These are phyloP conservation scores for Serrognathus titanus DNA, from an alignment of 2,888 invertebrate species.

Conservation along the genomic window DNA sequence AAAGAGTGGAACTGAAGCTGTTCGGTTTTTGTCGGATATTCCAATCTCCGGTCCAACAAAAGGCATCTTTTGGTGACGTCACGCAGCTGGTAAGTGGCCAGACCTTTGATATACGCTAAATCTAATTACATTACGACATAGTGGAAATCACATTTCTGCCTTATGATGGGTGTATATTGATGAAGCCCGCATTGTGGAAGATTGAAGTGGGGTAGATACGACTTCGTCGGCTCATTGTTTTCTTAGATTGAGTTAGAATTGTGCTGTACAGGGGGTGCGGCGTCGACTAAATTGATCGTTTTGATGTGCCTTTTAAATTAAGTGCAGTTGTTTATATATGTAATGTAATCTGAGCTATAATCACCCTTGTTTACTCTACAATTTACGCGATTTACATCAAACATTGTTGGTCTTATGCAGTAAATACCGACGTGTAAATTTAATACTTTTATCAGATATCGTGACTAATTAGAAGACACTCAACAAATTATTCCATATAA, in stretches of 20 bases:
- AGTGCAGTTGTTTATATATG: neutral
- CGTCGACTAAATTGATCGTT: neutral
- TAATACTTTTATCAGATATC: too few species aligned
- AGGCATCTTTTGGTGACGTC: slow-evolving; percentile 34
- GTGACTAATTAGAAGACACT: too few species aligned
- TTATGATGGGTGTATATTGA: slow-evolving; percentile 13
- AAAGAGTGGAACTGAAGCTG: slow-evolving; percentile 19
- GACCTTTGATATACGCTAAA: slow-evolving; percentile 36
- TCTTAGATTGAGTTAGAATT: neutral
- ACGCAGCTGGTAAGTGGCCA: slow-evolving; percentile 34
- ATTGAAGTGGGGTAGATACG: slow-evolving; percentile 9
- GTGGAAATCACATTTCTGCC: slow-evolving; percentile 29
- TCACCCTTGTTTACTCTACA: neutral
- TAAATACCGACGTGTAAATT: neutral
- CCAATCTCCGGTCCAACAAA: slow-evolving; percentile 38
- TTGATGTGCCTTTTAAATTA: neutral
- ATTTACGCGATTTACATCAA: neutral
- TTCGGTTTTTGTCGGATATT: slow-evolving; percentile 29
- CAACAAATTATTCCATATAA: too few species aligned
- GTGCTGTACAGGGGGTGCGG: neutral
- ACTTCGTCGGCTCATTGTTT: neutral
- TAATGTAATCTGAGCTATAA: neutral
- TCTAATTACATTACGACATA: slow-evolving; percentile 34
- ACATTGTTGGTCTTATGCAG: neutral
- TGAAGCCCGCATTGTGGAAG: slow-evolving; percentile 13